Percentiles rank a stretch among this genome's conserved stretches.
These are phyloP conservation scores for Enteromius radiatus DNA, from an alignment of 2,797 vertebrate species.

Conservation along the genomic window DNA sequence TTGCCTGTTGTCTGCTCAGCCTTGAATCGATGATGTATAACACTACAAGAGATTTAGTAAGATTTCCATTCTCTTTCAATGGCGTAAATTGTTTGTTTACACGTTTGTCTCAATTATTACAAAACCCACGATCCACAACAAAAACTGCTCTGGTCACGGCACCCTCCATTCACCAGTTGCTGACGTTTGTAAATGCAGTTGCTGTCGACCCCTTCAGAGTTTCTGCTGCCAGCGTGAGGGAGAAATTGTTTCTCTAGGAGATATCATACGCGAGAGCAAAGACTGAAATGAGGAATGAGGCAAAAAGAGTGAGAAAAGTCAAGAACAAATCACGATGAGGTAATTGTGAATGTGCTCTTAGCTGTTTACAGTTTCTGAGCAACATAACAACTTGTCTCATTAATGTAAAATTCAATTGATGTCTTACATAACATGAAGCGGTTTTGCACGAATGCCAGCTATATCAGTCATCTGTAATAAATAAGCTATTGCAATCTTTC, in stretches of 20 bases:
- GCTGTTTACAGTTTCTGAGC: neutral
- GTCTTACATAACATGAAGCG: neutral
- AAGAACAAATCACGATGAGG: neutral
- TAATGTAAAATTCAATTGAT: slow-evolving; percentile 4
- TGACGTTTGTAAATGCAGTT: neutral
- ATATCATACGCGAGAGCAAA: neutral
- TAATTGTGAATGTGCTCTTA: neutral
- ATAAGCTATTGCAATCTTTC: slow-evolving; percentile 5
- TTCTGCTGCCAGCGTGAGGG: no score
- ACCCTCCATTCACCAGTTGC: no score
- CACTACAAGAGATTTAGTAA: neutral
- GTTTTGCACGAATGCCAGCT: neutral
- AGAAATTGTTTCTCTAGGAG: neutral
- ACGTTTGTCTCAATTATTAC: neutral
- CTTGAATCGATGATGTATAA: neutral
- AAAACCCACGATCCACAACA: neutral
- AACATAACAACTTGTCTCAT: slow-evolving; percentile 13
- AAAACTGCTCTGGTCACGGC: neutral
- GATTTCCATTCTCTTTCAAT: neutral
- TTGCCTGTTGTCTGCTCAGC: neutral
- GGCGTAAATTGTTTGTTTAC: neutral
- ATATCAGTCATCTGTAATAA: slow-evolving; percentile 4
- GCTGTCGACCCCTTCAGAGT: neutral
- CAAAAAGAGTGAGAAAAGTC: neutral
- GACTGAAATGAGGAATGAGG: neutral